A percentile compares a stretch with the other conserved stretches of the same genome.
phyloP scores from a whole-genome alignment of 2,113 vertebrate genomes.

The Ceuthmochares aereus region DNA sequence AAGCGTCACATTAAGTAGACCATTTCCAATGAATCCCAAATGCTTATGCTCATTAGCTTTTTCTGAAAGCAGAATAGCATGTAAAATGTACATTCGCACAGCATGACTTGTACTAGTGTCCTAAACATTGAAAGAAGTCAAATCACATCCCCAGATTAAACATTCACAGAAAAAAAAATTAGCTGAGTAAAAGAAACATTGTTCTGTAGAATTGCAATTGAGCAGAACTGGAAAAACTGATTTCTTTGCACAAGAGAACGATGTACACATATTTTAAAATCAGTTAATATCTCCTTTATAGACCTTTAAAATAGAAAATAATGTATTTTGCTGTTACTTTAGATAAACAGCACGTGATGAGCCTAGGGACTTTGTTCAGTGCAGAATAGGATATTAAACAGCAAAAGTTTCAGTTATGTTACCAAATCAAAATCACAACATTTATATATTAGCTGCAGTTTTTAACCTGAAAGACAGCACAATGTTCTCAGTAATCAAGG shows the following conservation, averaged over 20 bases:
- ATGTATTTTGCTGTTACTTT: slow-evolving; percentile 55
- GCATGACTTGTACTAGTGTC: neutral
- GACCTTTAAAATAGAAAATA: slow-evolving; percentile 52
- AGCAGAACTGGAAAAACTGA: neutral
- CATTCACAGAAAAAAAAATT: neutral
- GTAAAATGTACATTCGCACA: neutral
- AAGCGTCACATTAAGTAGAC: slow-evolving; percentile 44
- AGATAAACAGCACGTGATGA: slow-evolving; percentile 52
- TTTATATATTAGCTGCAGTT: neutral
- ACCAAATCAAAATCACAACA: slow-evolving; percentile 27
- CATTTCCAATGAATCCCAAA: slow-evolving; percentile 51
- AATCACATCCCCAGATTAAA: neutral
- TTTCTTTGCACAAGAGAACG: neutral
- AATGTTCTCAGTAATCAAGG: neutral
- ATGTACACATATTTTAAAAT: slow-evolving; percentile 43
- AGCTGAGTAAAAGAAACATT: neutral
- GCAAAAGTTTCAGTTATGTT: slow-evolving; percentile 17
- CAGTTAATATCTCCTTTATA: slow-evolving; percentile 49
- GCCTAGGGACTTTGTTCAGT: slow-evolving; percentile 22
- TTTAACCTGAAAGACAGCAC: neutral
- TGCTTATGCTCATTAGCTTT: slow-evolving; percentile 15
- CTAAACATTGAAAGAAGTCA: neutral
- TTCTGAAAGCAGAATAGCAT: slow-evolving; percentile 7
- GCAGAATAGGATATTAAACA: slow-evolving; percentile 35
- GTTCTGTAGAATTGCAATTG: neutral